Evolutionary conservation across 2,888 invertebrate genomes (phyloP).

Genomic region (Scaptomyza caliginosa): DNA sequence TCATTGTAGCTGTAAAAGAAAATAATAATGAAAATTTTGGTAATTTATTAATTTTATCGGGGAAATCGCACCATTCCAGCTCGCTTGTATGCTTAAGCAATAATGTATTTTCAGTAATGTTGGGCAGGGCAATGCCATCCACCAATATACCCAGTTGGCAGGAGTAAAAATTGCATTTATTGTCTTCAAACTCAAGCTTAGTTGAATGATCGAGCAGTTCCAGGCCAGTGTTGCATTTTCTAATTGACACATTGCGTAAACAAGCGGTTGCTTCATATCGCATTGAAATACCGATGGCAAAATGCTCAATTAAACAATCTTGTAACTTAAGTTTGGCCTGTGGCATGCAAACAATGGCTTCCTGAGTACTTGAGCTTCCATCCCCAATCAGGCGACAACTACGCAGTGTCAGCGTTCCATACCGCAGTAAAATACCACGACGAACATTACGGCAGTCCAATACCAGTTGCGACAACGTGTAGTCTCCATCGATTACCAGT

Average conservation of each 20-base stretch:
- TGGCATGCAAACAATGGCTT: conserved; percentile 85
- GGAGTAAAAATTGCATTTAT: conserved; percentile 83
- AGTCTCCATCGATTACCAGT: conserved; percentile 85
- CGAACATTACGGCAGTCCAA: conserved; percentile 85
- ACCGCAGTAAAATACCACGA: conserved; percentile 85
- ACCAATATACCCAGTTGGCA: conserved; percentile 85
- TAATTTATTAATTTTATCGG: not conserved
- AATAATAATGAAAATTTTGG: not conserved
- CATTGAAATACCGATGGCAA: conserved; percentile 85
- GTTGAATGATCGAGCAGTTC: conserved; percentile 65
- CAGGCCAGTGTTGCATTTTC: conserved; percentile 60
- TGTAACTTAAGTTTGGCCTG: conserved; percentile 83
- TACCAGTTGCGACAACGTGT: conserved; percentile 85
- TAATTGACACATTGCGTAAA: conserved; percentile 42
- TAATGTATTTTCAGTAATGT: conserved; percentile 53
- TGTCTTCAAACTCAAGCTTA: conserved; percentile 84
- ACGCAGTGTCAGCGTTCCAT: conserved; percentile 84
- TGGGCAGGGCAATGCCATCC: conserved; percentile 82
- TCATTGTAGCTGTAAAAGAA: conserved; percentile 50
- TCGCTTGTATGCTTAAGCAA: conserved; percentile 47
- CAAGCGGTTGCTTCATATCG: conserved; percentile 58
- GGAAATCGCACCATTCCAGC: conserved; percentile 42
- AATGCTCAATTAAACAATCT: conserved; percentile 85
- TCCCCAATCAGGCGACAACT: conserved; percentile 85
- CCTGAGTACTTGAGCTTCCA: conserved; percentile 85